Conservation (phyloP, 1,140 invertebrate species). For the Drosophila baimaii region DNA sequence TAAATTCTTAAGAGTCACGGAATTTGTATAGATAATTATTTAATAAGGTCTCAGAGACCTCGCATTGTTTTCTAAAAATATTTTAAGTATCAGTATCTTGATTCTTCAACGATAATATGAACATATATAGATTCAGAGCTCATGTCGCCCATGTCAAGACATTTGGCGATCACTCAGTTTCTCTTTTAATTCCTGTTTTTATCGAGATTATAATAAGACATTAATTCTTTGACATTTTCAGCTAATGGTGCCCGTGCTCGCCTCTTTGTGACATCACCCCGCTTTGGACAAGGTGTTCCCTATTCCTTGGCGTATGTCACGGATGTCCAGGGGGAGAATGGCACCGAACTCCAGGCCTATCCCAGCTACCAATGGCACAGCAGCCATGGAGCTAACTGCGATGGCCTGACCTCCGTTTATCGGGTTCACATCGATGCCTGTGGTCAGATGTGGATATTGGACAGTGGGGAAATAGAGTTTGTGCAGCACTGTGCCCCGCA, state of each 20-base stretch:
- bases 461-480: conserved; percentile 86
- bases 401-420: conserved; percentile 65
- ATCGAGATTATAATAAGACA: not conserved
- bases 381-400: conserved; percentile 59
- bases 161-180: not conserved
- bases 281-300: conserved; percentile 64
- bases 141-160: not conserved
- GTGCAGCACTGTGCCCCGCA: conserved; percentile 86
- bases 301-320: conserved; percentile 56
- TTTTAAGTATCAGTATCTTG: not conserved
- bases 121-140: not conserved
- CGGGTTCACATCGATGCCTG: conserved; percentile 84
- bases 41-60: not conserved
- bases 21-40: not conserved
- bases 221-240: conserved; percentile 13
- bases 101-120: not conserved
- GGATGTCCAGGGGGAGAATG: conserved; percentile 37
- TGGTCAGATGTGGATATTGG: conserved; percentile 87
- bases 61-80: not conserved
- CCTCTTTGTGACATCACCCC: conserved; percentile 58
- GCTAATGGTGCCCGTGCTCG: conserved; percentile 18
- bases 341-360: conserved; percentile 52
- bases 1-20: not conserved
- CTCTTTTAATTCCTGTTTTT: not conserved
- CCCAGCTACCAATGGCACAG: conserved; percentile 67